Evolutionary conservation across 2,888 invertebrate genomes (phyloP).

Genomic region (Elmis aenea): DNA sequence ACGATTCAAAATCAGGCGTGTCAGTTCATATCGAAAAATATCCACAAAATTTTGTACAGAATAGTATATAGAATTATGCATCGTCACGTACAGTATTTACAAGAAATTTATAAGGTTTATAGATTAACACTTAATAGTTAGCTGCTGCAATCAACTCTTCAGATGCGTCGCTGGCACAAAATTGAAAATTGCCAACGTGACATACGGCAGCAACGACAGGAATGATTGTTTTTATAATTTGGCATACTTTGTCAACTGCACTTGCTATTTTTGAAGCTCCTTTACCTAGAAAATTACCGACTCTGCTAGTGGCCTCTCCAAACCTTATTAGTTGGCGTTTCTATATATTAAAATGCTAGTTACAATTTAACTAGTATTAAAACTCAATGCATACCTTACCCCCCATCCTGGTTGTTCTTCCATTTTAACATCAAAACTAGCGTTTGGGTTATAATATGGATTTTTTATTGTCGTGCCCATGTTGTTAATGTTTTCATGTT

Average conservation of each 20-base stretch:
- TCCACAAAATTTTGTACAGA: too few species aligned
- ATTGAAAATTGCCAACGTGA: conserved; percentile 43
- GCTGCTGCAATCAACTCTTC: too few species aligned
- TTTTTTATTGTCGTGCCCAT: too few species aligned
- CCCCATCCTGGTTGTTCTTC: conserved; percentile 10
- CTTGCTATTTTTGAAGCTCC: conserved; percentile 37
- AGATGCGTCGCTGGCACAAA: conserved; percentile 39
- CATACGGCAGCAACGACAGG: conserved; percentile 43
- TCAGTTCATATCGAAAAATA: too few species aligned
- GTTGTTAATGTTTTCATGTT: too few species aligned
- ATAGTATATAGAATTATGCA: too few species aligned
- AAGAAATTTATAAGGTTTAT: too few species aligned
- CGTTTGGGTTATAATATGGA: too few species aligned
- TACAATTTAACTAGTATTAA: background rate
- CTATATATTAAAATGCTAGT: conserved; percentile 28
- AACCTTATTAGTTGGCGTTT: conserved; percentile 36
- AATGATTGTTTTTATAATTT: conserved; percentile 42
- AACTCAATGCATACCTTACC: conserved; percentile 10
- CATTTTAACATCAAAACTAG: too few species aligned
- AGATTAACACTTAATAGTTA: too few species aligned
- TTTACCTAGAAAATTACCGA: conserved; percentile 40
- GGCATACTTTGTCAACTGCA: conserved; percentile 42
- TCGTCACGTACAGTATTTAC: too few species aligned
- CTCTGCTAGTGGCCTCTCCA: conserved; percentile 37
- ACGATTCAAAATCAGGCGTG: too few species aligned